Percentiles rank a stretch among this genome's conserved stretches.
Conservation (phyloP, 2,797 vertebrate species). For the Setipinna tenuifilis region DNA sequence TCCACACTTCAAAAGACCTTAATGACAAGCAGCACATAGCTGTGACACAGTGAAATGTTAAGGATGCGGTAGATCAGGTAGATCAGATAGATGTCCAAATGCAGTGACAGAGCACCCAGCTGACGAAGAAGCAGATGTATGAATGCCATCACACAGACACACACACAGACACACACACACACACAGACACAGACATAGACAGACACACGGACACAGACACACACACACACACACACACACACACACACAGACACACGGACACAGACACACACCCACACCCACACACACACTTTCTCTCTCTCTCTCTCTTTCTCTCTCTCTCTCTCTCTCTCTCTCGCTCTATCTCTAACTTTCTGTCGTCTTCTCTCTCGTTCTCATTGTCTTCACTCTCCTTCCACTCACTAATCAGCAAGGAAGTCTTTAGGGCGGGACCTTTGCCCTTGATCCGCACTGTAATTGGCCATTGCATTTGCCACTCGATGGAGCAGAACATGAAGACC, state of each 20-base stretch:
- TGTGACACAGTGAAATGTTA: too few relatives aligned
- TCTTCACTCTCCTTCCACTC: slow-evolving; percentile 64
- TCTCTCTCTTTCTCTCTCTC: not conserved
- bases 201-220: not conserved
- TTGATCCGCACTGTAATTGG: slow-evolving; percentile 79
- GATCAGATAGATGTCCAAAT: not conserved
- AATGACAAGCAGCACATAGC: too few relatives aligned
- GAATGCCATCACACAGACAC: slow-evolving; percentile 27
- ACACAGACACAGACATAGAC: slow-evolving; percentile 30
- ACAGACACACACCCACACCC: not conserved
- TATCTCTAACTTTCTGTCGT: too few relatives aligned
- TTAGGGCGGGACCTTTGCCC: slow-evolving; percentile 76
- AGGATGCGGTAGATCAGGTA: not conserved
- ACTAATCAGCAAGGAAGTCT: slow-evolving; percentile 69
- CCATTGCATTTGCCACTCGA: slow-evolving; percentile 75
- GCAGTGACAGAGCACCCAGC: not conserved
- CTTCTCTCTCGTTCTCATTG: not conserved
- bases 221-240: not conserved
- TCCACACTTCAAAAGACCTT: too few relatives aligned
- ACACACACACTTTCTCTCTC: not conserved
- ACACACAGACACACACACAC: slow-evolving; percentile 45
- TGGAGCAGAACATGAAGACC: slow-evolving; percentile 77
- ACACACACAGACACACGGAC: not conserved
- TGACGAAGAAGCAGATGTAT: not conserved
- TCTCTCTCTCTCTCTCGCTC: slow-evolving; percentile 8